Evolutionary conservation across 1,140 invertebrate genomes (phyloP).

Genomic region (Drosophila athabasca): DNA sequence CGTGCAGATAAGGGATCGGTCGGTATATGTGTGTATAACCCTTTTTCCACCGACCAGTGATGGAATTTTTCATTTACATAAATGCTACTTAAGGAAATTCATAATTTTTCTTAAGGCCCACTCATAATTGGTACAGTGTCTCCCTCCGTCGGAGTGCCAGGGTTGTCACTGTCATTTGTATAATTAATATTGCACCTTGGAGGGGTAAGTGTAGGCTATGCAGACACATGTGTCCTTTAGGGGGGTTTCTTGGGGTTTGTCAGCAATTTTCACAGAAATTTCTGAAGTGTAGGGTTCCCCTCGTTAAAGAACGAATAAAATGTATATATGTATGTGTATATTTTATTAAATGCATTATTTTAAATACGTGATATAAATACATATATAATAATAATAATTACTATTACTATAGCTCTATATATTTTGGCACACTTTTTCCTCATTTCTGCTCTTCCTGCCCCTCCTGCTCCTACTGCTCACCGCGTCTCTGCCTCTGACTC

Average conservation of each 20-base stretch:
- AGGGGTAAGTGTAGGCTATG: constrained; percentile 20
- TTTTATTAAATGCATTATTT: constrained; percentile 65
- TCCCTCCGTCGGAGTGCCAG: not conserved
- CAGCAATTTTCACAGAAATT: not conserved
- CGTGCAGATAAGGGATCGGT: constrained; percentile 35
- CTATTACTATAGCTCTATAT: constrained; percentile 71
- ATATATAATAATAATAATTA: constrained; percentile 34
- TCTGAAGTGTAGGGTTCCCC: too few relatives aligned
- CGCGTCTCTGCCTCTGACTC: constrained; percentile 37
- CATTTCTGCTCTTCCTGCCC: not conserved
- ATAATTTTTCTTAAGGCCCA: constrained; percentile 37
- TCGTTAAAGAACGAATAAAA: not conserved
- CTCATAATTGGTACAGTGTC: too few relatives aligned
- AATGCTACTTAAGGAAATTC: constrained; percentile 66
- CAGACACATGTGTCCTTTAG: constrained; percentile 23
- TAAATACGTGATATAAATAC: constrained; percentile 68
- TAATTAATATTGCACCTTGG: constrained; percentile 59
- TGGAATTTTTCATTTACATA: constrained; percentile 71
- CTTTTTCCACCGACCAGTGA: constrained; percentile 2
- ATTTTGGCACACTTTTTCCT: constrained; percentile 72
- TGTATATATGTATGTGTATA: constrained; percentile 16
- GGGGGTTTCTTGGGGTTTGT: not conserved
- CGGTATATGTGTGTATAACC: constrained; percentile 5
- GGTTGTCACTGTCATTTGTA: constrained; percentile 46
- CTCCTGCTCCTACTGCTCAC: not conserved